phyloP scores from a whole-genome alignment of 2,113 vertebrate genomes.

The Ascaphus truei region DNA sequence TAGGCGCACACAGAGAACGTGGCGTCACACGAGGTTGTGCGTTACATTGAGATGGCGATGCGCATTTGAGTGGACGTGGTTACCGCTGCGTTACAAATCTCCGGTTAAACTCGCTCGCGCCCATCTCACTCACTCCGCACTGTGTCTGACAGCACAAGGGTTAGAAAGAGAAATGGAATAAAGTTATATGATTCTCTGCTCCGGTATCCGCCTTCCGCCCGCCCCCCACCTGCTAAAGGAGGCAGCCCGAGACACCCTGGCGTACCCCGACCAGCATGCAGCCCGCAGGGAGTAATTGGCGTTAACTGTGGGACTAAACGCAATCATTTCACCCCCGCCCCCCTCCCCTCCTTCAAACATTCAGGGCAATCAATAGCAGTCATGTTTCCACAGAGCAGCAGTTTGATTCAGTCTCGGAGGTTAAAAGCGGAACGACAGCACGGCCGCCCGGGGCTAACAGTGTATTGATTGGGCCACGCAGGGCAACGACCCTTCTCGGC shows the following conservation, averaged over 20 bases:
- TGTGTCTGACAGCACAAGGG: no score
- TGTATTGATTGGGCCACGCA: background rate
- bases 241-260: background rate
- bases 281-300: constrained; percentile 9
- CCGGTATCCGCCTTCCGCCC: no score
- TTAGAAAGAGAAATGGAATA: no score
- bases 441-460: background rate
- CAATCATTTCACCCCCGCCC: background rate
- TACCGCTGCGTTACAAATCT: no score
- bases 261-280: background rate
- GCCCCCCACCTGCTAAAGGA: background rate
- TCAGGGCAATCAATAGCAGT: constrained; percentile 2
- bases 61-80: no score
- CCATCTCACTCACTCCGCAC: no score
- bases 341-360: background rate
- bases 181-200: no score
- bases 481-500: background rate
- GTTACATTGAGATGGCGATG: no score
- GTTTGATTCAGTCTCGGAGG: constrained; percentile 18
- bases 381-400: constrained; percentile 12
- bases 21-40: no score
- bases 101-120: no score
- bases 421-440: background rate
- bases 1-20: no score
- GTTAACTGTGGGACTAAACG: constrained; percentile 3